Evolutionary conservation across 2,797 vertebrate genomes (phyloP), one percentile per base, ranked within the genome.

Genomic region (Coregonus ussuriensis): DNA sequence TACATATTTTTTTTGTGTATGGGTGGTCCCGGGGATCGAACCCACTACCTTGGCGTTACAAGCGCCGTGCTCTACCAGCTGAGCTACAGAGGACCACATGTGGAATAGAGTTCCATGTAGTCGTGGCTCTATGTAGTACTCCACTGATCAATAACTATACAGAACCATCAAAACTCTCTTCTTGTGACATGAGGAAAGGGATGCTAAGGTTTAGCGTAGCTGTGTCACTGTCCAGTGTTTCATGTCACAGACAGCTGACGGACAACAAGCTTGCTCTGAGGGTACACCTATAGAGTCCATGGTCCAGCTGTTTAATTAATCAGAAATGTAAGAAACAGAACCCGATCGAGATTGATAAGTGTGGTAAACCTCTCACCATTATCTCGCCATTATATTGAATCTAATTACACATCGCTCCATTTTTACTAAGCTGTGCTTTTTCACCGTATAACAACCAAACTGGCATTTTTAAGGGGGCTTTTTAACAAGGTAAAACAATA

Each of bases 391-490:
- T 69, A 69, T 33, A n/a, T 18, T 7, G 67, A 69, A 35, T 69
- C 35, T 14, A 69, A 37, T 69, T 69, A 37, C 67, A 35, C 33
- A 41, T 69, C 6, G 6, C 67, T 69, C 31, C 31, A n/a, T 33
- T 35, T 33, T 69, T 35, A 54, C 33, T 69, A 37, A 69, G 67
- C 67, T 2, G 31, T 33, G 33, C 33, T 18, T 37, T 33, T 41
- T 31, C 67, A n/a, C 33, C 67, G 6, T 69, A 37, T 69, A 69
- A 69, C 67, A 35, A 69, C 67, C 67, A 35, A 69, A 35, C 67
- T 41, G 67, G 16, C 67, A 69, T 25, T 69, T 41, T 67, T 69
- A 35, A 41, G 37, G 56, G 18, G 56, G n/a, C 5, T 18, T 21
- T 18, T 62, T 62, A 62, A 62, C 18, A 69, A 69, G 67, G 67